phyloP scores from a whole-genome alignment of 2,888 invertebrate species.

The Heliconius cydno region DNA sequence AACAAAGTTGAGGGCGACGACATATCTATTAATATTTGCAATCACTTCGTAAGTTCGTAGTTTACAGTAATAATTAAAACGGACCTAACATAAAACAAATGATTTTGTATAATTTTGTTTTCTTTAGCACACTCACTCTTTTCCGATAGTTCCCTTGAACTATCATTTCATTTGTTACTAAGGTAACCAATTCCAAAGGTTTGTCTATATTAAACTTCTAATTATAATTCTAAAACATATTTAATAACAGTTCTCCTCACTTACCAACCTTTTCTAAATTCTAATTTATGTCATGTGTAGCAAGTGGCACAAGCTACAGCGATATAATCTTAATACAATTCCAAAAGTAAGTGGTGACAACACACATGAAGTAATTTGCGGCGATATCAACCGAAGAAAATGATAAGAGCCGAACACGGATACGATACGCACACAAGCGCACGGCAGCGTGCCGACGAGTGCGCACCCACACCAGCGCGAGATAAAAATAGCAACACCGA shows the following conservation, averaged over 20 bases:
- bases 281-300: neutral
- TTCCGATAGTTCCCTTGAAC: neutral
- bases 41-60: too few relatives aligned
- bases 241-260: neutral
- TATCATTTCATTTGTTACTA: neutral
- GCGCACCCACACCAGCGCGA: conserved; percentile 57
- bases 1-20: too few relatives aligned
- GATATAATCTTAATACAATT: conserved; percentile 38
- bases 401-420: conserved; percentile 78
- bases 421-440: conserved; percentile 65
- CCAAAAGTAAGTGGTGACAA: conserved; percentile 48
- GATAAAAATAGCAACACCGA: conserved; percentile 77
- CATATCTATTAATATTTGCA: too few relatives aligned
- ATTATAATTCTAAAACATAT: neutral
- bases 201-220: neutral
- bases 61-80: too few relatives aligned
- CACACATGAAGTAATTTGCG: conserved; percentile 62
- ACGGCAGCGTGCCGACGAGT: conserved; percentile 52
- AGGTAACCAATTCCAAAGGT: neutral
- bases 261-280: neutral
- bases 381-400: conserved; percentile 67
- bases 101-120: neutral
- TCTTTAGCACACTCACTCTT: neutral
- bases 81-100: neutral
- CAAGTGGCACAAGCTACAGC: neutral